These are phyloP conservation scores for Vidua macroura DNA, from an alignment of 2,113 vertebrate species.

Conservation along the genomic window DNA sequence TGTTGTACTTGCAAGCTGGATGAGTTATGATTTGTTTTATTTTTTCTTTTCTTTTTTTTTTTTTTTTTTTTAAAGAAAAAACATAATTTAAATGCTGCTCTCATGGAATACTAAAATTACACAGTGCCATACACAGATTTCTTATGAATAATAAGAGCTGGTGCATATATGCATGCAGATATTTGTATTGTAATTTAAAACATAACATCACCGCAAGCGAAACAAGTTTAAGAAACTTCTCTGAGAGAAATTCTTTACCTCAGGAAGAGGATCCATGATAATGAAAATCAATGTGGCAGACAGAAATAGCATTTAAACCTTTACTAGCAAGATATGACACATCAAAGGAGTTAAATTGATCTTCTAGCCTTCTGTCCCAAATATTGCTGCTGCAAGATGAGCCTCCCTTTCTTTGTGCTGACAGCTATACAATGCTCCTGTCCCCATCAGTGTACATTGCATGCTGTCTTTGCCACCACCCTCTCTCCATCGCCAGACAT, in stretches of 20 bases:
- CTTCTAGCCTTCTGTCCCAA: background rate
- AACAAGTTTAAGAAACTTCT: background rate
- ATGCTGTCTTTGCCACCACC: background rate
- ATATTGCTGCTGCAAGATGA: background rate
- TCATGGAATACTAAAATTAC: background rate
- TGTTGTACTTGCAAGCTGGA: background rate
- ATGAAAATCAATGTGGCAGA: background rate
- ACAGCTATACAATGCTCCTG: background rate
- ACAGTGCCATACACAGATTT: background rate
- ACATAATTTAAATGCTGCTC: background rate
- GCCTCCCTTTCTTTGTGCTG: background rate
- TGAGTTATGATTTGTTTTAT: background rate
- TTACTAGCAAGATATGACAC: background rate
- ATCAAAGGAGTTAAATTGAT: background rate
- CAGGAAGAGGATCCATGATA: background rate
- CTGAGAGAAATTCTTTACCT: background rate
- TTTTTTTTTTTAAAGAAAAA: background rate
- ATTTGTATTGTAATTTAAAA: background rate
- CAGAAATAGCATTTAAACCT: constrained; percentile 11
- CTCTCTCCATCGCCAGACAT: background rate
- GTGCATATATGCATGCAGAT: rapidly evolving
- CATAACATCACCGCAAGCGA: background rate
- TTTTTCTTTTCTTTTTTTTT: background rate
- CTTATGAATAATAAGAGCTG: background rate
- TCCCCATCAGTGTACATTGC: background rate